These are phyloP conservation scores for Eristalinus aeneus DNA, from an alignment of 2,888 invertebrate genomes.

Conservation along the genomic window DNA sequence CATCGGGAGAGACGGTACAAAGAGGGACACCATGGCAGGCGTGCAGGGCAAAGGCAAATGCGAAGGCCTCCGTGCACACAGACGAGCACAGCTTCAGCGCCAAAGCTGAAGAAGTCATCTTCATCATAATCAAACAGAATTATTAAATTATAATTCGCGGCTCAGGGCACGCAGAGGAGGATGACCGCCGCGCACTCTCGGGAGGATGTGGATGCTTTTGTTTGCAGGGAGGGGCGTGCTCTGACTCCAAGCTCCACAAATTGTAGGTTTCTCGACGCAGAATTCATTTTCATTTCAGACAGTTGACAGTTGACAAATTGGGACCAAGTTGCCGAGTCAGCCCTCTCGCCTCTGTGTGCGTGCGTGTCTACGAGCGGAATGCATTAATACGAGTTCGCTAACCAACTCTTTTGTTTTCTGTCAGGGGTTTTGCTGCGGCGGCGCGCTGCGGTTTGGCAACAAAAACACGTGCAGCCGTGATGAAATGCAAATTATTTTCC, in stretches of 20 bases:
- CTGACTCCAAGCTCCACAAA: background rate
- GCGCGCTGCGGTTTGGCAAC: background rate
- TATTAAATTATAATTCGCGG: conserved; percentile 63
- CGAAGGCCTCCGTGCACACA: background rate
- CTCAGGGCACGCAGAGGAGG: conserved; percentile 3
- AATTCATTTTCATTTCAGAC: background rate
- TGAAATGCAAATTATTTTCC: background rate
- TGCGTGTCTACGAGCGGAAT: background rate
- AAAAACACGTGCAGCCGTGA: background rate
- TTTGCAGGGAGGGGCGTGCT: background rate
- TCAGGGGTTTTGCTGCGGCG: background rate
- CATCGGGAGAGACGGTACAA: conserved; percentile 29
- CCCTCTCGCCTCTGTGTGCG: background rate
- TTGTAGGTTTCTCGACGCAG: background rate
- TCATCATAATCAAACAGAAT: conserved; percentile 51
- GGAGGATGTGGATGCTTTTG: conserved; percentile 25
- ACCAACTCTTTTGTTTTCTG: conserved; percentile 46
- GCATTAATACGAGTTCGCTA: conserved; percentile 14
- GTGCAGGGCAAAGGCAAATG: background rate
- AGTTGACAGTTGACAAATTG: background rate
- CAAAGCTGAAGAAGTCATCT: conserved; percentile 53
- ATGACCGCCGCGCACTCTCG: background rate
- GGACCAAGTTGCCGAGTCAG: background rate
- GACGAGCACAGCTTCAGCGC: background rate
- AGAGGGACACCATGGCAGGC: conserved; percentile 32